Evolutionary conservation across 2,113 vertebrate genomes (phyloP).

Genomic region (Clarias macrocephalus): DNA sequence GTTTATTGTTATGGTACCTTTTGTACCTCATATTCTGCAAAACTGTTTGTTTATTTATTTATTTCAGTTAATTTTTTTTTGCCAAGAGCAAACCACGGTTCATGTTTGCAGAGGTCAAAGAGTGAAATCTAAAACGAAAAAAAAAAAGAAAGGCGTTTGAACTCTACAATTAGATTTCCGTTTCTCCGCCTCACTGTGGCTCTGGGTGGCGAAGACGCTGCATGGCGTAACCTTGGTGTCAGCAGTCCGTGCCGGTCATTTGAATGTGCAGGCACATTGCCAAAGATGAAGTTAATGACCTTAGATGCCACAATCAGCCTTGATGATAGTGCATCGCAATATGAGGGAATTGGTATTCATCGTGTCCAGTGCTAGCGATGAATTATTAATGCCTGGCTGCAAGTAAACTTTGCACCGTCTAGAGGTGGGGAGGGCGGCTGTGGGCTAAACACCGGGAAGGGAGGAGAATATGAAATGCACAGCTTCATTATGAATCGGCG

Average conservation of each 20-base stretch:
- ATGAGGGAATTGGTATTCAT: conserved; percentile 76
- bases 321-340: conserved; percentile 66
- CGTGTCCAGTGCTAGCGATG: conserved; percentile 69
- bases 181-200: not conserved
- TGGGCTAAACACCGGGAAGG: conserved; percentile 49
- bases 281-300: conserved; percentile 68
- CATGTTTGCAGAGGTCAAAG: conserved; percentile 41
- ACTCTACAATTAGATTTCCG: conserved; percentile 48
- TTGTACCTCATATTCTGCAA: conserved; percentile 35
- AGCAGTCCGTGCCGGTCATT: conserved; percentile 56
- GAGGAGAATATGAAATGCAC: conserved; percentile 52
- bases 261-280: conserved; percentile 65
- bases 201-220: conserved; percentile 40
- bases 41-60: not conserved
- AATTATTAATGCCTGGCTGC: conserved; percentile 76
- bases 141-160: conserved; percentile 36
- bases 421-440: conserved; percentile 52
- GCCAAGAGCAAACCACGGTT: conserved; percentile 36
- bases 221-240: conserved; percentile 55
- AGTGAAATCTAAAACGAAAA: conserved; percentile 48
- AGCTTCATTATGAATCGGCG: conserved; percentile 2
- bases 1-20: conserved; percentile 15
- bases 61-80: conserved; percentile 37
- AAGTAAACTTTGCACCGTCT: conserved; percentile 59
- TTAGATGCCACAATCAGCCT: conserved; percentile 70